Conservation (phyloP, 2,797 vertebrate genomes). For the Enteromius fasciolatus region DNA sequence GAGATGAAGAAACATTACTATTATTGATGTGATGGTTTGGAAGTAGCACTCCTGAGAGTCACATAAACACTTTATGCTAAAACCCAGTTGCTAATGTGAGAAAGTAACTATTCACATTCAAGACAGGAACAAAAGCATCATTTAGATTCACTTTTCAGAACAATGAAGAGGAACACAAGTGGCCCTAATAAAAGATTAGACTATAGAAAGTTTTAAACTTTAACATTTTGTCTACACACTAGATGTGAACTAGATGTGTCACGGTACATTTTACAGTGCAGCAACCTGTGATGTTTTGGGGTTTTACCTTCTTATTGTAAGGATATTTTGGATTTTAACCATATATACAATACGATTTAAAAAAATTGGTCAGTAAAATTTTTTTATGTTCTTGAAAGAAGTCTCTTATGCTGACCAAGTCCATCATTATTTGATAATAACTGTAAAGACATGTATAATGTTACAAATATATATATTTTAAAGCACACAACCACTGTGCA, state of each 20-base stretch:
- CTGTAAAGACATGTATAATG: too few relatives aligned
- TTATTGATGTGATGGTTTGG: slow-evolving; percentile 17
- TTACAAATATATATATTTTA: too few relatives aligned
- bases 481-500: neutral
- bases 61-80: slow-evolving; percentile 21
- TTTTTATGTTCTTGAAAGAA: neutral
- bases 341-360: neutral
- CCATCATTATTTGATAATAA: too few relatives aligned
- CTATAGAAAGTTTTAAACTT: neutral
- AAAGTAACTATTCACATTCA: slow-evolving; percentile 7
- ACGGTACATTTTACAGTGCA: neutral
- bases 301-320: neutral
- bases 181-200: neutral
- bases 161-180: neutral
- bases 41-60: slow-evolving; percentile 4
- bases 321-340: neutral
- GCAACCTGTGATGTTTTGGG: too few relatives aligned
- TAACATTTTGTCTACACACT: neutral
- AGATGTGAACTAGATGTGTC: neutral
- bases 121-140: slow-evolving; percentile 4
- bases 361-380: neutral
- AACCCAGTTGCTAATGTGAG: slow-evolving; percentile 15
- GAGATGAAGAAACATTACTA: slow-evolving; percentile 17
- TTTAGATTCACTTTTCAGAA: slow-evolving; percentile 5
- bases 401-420: neutral